phyloP scores from a whole-genome alignment of 2,888 invertebrate species.

The Hanleya hanleyi region DNA sequence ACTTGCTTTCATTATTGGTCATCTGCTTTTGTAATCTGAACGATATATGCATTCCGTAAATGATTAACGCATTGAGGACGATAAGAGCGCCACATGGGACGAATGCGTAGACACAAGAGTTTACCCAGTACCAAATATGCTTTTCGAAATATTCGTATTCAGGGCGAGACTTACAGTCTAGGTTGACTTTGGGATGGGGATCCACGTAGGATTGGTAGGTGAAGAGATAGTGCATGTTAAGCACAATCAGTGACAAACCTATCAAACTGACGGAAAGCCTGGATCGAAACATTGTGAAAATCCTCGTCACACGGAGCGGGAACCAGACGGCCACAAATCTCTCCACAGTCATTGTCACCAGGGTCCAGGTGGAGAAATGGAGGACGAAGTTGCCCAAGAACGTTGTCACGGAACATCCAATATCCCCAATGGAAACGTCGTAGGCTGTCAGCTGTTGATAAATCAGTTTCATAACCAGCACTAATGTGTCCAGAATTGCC shows the following conservation, averaged over 20 bases:
- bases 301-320: not conserved
- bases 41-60: constrained; percentile 46
- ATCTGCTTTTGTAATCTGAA: constrained; percentile 30
- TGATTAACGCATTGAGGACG: constrained; percentile 54
- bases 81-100: constrained; percentile 49
- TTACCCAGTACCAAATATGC: constrained; percentile 57
- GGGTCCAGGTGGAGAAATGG: constrained; percentile 2
- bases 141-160: constrained; percentile 41
- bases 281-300: not conserved
- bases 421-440: not conserved
- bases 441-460: not conserved
- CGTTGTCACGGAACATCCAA: not conserved
- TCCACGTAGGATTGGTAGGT: constrained; percentile 31
- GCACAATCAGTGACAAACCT: not conserved
- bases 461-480: not conserved
- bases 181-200: not conserved
- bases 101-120: constrained; percentile 52
- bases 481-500: not conserved
- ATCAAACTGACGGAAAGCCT: not conserved
- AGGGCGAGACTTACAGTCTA: constrained; percentile 33
- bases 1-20: constrained; percentile 43
- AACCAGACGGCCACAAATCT: constrained; percentile 9
- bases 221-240: constrained; percentile 4
- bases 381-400: not conserved
- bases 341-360: constrained; percentile 5